Evolutionary conservation across 2,888 invertebrate species (phyloP).

Genomic region (Suillia variegata): DNA sequence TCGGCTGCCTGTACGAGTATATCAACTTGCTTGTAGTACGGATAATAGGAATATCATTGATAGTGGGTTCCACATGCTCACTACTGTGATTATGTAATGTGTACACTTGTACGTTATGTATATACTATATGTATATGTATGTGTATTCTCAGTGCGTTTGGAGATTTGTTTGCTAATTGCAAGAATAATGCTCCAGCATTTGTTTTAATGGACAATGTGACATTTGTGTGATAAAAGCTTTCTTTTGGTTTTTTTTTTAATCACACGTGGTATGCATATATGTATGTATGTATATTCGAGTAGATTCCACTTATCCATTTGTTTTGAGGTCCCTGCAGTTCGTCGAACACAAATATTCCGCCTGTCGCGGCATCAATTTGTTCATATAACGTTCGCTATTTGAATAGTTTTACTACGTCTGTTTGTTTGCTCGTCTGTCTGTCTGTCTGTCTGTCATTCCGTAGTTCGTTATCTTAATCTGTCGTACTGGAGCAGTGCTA

Average conservation of each 20-base stretch:
- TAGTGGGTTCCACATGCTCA: neutral
- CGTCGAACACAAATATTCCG: constrained; percentile 21
- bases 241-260: neutral
- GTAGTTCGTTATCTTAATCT: constrained; percentile 42
- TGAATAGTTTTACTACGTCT: constrained; percentile 38
- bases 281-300: no score
- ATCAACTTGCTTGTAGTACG: neutral
- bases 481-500: neutral
- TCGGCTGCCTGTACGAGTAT: no score
- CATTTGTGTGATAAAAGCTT: constrained; percentile 1
- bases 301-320: no score
- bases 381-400: constrained; percentile 33
- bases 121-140: no score
- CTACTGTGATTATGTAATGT: no score
- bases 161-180: neutral
- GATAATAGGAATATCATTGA: neutral
- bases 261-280: no score
- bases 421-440: constrained; percentile 41
- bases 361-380: constrained; percentile 19
- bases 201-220: neutral
- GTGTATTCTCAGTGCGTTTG: no score
- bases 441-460: constrained; percentile 41
- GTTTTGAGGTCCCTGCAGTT: constrained; percentile 2
- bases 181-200: neutral
- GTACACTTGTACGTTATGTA: no score